Evolutionary conservation across 2,797 vertebrate species (phyloP).

Genomic region (Acropternis orthonyx): DNA sequence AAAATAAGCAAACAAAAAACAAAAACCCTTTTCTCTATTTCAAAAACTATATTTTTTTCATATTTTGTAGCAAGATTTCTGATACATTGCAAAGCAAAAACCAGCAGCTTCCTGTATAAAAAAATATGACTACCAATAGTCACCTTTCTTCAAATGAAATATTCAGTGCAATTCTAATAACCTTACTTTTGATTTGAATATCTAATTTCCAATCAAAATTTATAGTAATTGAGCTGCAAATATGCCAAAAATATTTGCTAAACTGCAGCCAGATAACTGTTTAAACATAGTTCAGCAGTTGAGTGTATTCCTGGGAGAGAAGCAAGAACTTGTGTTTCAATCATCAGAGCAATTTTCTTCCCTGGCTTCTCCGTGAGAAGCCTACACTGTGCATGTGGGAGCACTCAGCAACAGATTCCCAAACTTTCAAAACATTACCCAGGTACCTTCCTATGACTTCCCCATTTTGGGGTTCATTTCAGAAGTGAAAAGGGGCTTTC

Average conservation of each 20-base stretch:
- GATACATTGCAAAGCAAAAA: background rate
- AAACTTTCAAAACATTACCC: background rate
- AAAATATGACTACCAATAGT: background rate
- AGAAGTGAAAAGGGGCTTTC: background rate
- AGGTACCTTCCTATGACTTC: background rate
- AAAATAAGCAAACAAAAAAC: background rate
- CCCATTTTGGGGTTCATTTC: background rate
- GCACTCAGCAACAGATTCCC: background rate
- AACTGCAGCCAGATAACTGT: background rate
- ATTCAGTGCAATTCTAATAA: slow-evolving; percentile 17
- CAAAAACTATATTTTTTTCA: background rate
- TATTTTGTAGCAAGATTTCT: background rate
- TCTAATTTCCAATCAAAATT: slow-evolving; percentile 42
- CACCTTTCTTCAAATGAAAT: slow-evolving; percentile 15
- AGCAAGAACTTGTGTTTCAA: slow-evolving; percentile 27
- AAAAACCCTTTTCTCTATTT: background rate
- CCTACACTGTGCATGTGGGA: background rate
- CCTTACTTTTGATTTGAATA: slow-evolving; percentile 23
- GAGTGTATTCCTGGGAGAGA: background rate
- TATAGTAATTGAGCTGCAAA: background rate
- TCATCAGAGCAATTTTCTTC: slow-evolving; percentile 35
- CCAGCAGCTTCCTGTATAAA: background rate
- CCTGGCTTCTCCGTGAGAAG: background rate
- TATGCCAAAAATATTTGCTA: background rate
- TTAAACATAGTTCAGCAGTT: background rate